Conservation (phyloP, 2,797 vertebrate species). For the Toxotes lorentzi region DNA sequence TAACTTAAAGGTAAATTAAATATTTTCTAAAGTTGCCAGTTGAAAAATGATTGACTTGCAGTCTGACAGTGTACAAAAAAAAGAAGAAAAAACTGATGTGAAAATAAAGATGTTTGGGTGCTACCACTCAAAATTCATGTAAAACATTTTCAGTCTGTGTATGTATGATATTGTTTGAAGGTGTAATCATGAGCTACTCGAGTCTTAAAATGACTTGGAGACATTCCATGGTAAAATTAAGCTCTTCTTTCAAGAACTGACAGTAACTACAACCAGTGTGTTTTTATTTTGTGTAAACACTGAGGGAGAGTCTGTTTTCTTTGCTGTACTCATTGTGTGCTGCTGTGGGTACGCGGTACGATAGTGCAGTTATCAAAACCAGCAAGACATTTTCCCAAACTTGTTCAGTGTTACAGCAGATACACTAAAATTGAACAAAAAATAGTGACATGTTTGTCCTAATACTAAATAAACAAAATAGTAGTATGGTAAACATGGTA, state of each 20-base stretch:
- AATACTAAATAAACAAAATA: slow-evolving; percentile 18
- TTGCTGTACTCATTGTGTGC: not conserved
- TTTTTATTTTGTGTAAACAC: slow-evolving; percentile 15
- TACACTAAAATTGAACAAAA: not conserved
- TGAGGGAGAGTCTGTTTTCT: not conserved
- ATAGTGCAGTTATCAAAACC: slow-evolving; percentile 9
- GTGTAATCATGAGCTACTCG: slow-evolving; percentile 14
- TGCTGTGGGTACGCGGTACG: slow-evolving; percentile 17
- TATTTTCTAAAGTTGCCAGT: slow-evolving; percentile 65
- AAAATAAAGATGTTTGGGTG: slow-evolving; percentile 75
- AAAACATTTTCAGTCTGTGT: slow-evolving; percentile 31
- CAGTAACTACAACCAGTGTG: not conserved
- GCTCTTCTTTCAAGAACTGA: not conserved
- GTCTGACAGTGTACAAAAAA: slow-evolving; percentile 60
- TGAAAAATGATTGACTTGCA: slow-evolving; percentile 65
- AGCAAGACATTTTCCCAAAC: not conserved
- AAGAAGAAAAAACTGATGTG: slow-evolving; percentile 28
- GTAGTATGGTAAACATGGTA: not conserved
- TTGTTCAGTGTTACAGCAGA: not conserved
- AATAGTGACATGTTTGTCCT: slow-evolving; percentile 5
- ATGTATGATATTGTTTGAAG: slow-evolving; percentile 1
- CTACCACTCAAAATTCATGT: slow-evolving; percentile 55
- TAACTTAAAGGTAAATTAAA: slow-evolving; percentile 60
- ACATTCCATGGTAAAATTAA: not conserved
- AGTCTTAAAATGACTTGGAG: slow-evolving; percentile 12